Base-by-base conservation (phyloP, 2,888 invertebrate species). In the Drosophila lutescens region DNA sequence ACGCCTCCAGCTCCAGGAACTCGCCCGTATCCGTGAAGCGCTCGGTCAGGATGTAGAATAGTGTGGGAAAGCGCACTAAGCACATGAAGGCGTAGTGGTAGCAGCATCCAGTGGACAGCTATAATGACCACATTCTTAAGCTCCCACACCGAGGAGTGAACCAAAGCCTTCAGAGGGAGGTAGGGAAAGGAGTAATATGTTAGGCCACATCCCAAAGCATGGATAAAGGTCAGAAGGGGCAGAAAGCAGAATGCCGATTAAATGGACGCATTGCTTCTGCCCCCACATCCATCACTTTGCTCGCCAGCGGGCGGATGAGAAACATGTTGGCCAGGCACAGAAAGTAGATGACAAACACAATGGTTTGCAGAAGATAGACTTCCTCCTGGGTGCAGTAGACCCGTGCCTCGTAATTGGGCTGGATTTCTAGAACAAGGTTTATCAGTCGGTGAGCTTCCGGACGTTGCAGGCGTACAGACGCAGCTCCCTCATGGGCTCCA, bases 381-480 rank as follows among this genome's bases (percentile, higher is more conserved):
- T 98, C 98, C 93, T 99, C 99, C 90, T 99, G 98, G 0, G 99
- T 98, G 92, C 99, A 99, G 92, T 98, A 96, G 58, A 99, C 92
- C 17, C 96, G 96, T 72, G 95, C 94, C 65, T 96, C 96, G 92
- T 98, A 99, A 92, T 98, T 96, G 0, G 98, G 98, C 95, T 95
- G 7, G 99, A 99, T 93, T 99, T 99, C 89, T 98, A 94, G 71
- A 99, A 94, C 78, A 99, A 92, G 0, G 99, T 98, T 91, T 99
- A 99, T 99, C 99, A 99, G 92, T 99, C 99, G 0, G 98, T 96
- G 23, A 99, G 93, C 41, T 95, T 95, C 62, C 94, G 94, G 0
- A 97, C 96, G 8, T 94, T 93, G 90, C 99, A 98, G 0, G 97
- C 96, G 80, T 94, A 93, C 26, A 99, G 93, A 3, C 92, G 92